Percentiles rank a stretch among this genome's conserved stretches.
These are phyloP conservation scores for Alouatta palliata DNA, from an alignment of 2,113 vertebrate genomes.

Conservation along the genomic window DNA sequence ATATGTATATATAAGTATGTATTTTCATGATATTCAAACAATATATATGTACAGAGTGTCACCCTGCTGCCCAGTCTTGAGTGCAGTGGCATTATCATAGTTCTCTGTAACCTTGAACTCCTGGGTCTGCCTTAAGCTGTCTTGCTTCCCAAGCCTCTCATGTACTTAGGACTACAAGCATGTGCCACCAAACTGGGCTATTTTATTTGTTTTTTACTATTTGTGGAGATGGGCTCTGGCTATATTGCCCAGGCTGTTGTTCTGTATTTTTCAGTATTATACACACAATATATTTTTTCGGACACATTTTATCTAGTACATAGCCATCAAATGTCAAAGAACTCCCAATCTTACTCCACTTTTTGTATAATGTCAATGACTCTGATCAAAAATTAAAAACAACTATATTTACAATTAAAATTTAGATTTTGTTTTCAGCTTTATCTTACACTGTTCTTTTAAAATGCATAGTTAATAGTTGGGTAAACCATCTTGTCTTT, in stretches of 20 bases:
- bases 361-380: neutral
- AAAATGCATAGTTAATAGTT: neutral
- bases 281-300: neutral
- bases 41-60: no score
- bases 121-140: no score
- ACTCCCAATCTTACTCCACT: neutral
- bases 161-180: no score
- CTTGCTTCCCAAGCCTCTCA: no score
- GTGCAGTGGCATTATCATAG: no score
- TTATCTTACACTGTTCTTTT: slow-evolving; percentile 5
- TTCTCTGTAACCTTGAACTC: no score
- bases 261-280: neutral
- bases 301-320: neutral
- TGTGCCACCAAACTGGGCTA: no score
- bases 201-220: no score
- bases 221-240: no score
- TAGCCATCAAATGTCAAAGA: neutral
- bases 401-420: neutral
- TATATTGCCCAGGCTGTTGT: neutral
- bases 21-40: no score
- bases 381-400: neutral
- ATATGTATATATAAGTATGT: no score
- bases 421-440: slow-evolving; percentile 23
- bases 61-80: no score
- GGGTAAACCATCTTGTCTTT: neutral